Evolutionary conservation across 2,113 vertebrate genomes (phyloP).

Genomic region (Osmerus eperlanus): DNA sequence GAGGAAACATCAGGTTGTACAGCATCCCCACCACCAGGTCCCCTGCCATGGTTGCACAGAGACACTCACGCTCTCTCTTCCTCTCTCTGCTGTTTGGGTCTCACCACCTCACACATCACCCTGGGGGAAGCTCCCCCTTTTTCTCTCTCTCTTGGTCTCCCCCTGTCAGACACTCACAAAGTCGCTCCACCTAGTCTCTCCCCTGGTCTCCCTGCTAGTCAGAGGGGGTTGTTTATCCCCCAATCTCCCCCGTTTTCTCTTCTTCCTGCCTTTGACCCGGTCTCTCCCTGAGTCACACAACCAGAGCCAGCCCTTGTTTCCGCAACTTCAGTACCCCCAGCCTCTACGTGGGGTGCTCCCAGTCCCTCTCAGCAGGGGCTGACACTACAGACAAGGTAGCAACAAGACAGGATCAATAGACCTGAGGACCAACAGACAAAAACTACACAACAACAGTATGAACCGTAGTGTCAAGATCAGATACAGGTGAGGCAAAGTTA

Average conservation of each 20-base stretch:
- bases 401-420: too few species aligned
- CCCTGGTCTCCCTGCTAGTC: not conserved
- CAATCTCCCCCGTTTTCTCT: not conserved
- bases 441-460: not conserved
- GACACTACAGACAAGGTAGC: too few species aligned
- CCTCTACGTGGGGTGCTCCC: too few species aligned
- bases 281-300: not conserved
- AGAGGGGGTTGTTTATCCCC: not conserved
- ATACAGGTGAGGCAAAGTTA: not conserved
- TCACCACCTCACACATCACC: slow-evolving; percentile 43
- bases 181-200: not conserved
- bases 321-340: too few species aligned
- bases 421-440: not conserved
- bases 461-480: not conserved
- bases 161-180: too few species aligned
- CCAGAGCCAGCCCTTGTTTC: too few species aligned
- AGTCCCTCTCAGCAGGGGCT: too few species aligned
- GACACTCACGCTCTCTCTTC: slow-evolving; percentile 8
- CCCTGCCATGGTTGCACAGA: slow-evolving; percentile 46
- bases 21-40: slow-evolving; percentile 59
- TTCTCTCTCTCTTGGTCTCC: too few species aligned
- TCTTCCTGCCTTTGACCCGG: not conserved
- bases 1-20: slow-evolving; percentile 64
- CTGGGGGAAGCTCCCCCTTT: not conserved
- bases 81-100: slow-evolving; percentile 17